Evolutionary conservation across 2,797 vertebrate species (phyloP).

Genomic region (Discoglossus pictus): DNA sequence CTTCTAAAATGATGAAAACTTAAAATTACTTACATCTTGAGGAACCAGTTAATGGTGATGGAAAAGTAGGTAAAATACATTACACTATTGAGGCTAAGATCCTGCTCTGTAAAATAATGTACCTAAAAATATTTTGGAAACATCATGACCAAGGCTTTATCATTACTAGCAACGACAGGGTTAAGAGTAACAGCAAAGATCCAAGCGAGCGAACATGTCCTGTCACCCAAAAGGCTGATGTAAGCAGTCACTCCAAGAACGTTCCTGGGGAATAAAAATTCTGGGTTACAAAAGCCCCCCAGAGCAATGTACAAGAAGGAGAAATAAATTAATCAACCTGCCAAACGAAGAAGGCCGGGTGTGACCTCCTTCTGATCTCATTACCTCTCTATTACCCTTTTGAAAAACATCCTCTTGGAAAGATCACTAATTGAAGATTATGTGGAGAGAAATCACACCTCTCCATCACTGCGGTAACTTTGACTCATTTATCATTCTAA

Average conservation of each 20-base stretch:
- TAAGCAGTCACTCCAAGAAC: constrained; percentile 59
- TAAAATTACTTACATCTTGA: too few species aligned
- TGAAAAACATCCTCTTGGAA: constrained; percentile 85
- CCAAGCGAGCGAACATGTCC: constrained; percentile 44
- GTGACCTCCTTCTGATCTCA: constrained; percentile 90
- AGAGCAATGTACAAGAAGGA: constrained; percentile 81
- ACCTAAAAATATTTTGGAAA: too few species aligned
- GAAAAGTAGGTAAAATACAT: too few species aligned
- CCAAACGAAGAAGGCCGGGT: constrained; percentile 81
- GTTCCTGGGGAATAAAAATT: constrained; percentile 67
- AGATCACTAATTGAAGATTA: constrained; percentile 92
- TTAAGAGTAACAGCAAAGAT: constrained; percentile 23
- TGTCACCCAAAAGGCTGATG: constrained; percentile 56
- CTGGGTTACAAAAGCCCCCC: constrained; percentile 81
- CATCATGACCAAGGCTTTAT: too few species aligned
- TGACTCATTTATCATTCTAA: constrained; percentile 81
- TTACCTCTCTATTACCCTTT: constrained; percentile 84
- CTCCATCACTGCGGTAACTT: constrained; percentile 78
- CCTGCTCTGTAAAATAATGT: too few species aligned
- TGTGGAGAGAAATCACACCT: constrained; percentile 76
- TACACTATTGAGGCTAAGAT: too few species aligned
- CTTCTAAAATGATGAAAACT: too few species aligned
- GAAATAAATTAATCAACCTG: constrained; percentile 94
- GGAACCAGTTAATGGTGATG: too few species aligned
- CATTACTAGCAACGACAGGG: constrained; percentile 9